Evolutionary conservation across 1,140 invertebrate genomes (phyloP).

Genomic region (Solen grandis): DNA sequence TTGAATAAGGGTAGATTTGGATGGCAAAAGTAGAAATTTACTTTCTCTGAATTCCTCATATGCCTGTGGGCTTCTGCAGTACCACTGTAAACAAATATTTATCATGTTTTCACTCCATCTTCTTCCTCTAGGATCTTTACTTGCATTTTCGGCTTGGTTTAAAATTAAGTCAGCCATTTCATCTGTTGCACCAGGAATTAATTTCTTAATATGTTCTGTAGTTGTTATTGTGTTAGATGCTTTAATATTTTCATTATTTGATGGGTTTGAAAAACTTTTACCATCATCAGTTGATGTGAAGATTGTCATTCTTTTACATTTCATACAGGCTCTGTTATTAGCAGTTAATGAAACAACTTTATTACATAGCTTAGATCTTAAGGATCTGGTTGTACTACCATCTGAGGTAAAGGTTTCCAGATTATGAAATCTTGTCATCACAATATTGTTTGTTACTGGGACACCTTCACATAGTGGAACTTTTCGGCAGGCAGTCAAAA

Average conservation of each 20-base stretch:
- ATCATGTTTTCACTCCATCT: slow-evolving; percentile 31
- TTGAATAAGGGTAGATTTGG: slow-evolving; percentile 20
- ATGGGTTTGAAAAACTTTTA: background rate
- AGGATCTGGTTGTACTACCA: background rate
- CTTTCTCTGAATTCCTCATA: slow-evolving; percentile 7
- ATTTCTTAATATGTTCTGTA: slow-evolving; percentile 10
- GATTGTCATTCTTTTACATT: slow-evolving; percentile 37
- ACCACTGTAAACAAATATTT: slow-evolving; percentile 24
- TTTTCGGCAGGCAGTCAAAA: background rate
- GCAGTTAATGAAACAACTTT: background rate
- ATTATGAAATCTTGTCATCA: slow-evolving; percentile 28
- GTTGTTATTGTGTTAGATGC: background rate
- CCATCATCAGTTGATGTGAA: background rate
- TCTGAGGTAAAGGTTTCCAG: background rate
- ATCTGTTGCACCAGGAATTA: slow-evolving; percentile 2
- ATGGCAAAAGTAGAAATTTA: slow-evolving; percentile 22
- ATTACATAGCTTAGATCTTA: slow-evolving; percentile 13
- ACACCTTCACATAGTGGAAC: slow-evolving; percentile 27
- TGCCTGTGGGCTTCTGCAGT: slow-evolving; percentile 30
- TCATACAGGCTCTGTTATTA: background rate
- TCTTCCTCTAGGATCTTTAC: slow-evolving; percentile 28
- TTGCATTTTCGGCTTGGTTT: slow-evolving; percentile 20
- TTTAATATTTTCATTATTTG: background rate
- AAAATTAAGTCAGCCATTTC: slow-evolving; percentile 11
- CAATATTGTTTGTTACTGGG: background rate